Percentiles rank a stretch among this genome's conserved stretches.
phyloP scores from a whole-genome alignment of 1,140 invertebrate genomes.

The Fopius arisanus region DNA sequence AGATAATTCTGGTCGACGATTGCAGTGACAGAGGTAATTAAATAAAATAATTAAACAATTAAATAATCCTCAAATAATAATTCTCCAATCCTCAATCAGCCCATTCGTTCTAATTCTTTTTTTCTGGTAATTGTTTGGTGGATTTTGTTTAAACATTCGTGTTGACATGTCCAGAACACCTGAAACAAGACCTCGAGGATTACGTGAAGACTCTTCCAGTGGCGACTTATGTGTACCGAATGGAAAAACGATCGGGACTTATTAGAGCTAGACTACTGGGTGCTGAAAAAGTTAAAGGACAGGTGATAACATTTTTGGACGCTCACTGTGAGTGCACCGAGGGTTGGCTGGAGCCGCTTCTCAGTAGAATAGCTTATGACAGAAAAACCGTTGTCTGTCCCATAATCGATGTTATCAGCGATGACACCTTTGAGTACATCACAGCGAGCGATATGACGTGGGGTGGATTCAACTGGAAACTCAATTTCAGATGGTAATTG shows the following conservation, averaged over 20 bases:
- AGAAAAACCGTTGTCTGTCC: conserved; percentile 95
- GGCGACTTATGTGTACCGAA: conserved; percentile 83
- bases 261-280: conserved; percentile 92
- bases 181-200: conserved; percentile 88
- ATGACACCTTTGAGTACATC: conserved; percentile 96
- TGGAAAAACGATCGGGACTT: conserved; percentile 88
- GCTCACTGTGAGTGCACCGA: conserved; percentile 95
- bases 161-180: conserved; percentile 80
- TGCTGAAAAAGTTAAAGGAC: conserved; percentile 89
- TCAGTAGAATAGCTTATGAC: conserved; percentile 89
- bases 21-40: conserved; percentile 88
- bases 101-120: too few relatives aligned
- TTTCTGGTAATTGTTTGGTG: conserved; percentile 4
- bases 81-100: too few relatives aligned
- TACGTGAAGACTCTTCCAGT: conserved; percentile 88
- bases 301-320: conserved; percentile 96
- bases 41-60: too few relatives aligned
- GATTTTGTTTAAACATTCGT: too few relatives aligned
- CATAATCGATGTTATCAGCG: conserved; percentile 98
- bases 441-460: conserved; percentile 95
- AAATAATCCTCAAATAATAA: too few relatives aligned
- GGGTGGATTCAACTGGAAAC: conserved; percentile 98
- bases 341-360: conserved; percentile 93
- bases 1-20: conserved; percentile 96
- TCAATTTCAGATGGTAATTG: conserved; percentile 93